Conservation (phyloP, 2,797 vertebrate genomes). For the Dermochelys coriacea region DNA sequence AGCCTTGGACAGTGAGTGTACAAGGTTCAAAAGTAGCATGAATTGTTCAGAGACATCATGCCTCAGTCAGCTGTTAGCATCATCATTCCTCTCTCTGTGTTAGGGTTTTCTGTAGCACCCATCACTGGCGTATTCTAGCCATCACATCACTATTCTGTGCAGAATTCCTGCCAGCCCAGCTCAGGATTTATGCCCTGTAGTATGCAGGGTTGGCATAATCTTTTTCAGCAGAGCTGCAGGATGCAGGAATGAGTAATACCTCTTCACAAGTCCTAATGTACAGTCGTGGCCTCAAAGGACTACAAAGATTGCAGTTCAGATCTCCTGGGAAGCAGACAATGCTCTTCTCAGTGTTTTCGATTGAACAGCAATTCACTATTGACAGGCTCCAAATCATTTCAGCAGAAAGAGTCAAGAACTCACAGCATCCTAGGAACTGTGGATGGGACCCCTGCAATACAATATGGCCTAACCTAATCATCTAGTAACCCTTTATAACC, state of each 20-base stretch:
- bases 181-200: neutral
- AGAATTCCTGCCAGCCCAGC: neutral
- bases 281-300: slow-evolving; percentile 37
- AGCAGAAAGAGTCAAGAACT: slow-evolving; percentile 18
- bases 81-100: neutral
- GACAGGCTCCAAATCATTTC: slow-evolving; percentile 30
- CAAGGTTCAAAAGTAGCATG: neutral
- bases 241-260: neutral
- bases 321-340: slow-evolving; percentile 27
- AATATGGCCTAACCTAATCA: neutral
- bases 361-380: slow-evolving; percentile 28
- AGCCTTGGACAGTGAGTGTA: accelerated
- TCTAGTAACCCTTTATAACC: neutral
- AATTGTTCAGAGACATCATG: neutral
- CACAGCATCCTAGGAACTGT: neutral
- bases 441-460: neutral
- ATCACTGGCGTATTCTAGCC: slow-evolving; percentile 20
- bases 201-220: neutral
- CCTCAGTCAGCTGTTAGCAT: accelerated
- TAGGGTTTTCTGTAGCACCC: neutral
- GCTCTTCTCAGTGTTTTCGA: slow-evolving; percentile 45
- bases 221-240: neutral
- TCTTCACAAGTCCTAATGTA: neutral
- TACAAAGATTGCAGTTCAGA: slow-evolving; percentile 44
- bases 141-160: neutral